phyloP scores from a whole-genome alignment of 1,140 invertebrate genomes.

The Coelopa frigida region DNA sequence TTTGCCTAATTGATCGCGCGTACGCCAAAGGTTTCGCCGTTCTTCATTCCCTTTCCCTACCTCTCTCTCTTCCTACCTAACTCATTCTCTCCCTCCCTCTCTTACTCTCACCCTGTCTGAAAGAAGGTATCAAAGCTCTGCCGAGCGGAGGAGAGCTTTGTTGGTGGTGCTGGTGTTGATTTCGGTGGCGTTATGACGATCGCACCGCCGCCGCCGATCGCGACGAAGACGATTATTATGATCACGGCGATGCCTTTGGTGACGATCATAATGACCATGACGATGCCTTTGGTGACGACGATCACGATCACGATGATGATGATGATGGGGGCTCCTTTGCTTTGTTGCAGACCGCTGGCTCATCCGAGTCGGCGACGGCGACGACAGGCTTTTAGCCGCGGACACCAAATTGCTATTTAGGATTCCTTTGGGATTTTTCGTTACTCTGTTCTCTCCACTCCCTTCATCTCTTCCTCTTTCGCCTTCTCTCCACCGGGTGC shows the following conservation, averaged over 20 bases:
- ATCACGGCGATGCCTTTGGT: not conserved
- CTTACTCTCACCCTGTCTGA: too few species aligned
- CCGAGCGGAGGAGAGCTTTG: too few species aligned
- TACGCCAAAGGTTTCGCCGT: constrained; percentile 42
- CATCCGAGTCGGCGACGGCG: constrained; percentile 1
- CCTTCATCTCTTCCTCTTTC: constrained; percentile 3
- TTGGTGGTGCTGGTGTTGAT: not conserved
- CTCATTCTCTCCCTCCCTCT: too few species aligned
- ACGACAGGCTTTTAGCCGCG: constrained; percentile 44
- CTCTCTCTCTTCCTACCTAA: too few species aligned
- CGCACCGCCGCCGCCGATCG: not conserved
- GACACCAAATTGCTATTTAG: constrained; percentile 46
- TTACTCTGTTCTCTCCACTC: not conserved
- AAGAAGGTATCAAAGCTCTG: too few species aligned
- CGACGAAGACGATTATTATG: constrained; percentile 5
- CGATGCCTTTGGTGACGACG: too few species aligned
- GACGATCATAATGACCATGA: too few species aligned
- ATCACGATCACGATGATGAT: too few species aligned
- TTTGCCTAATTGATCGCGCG: constrained; percentile 45
- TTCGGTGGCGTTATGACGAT: constrained; percentile 10
- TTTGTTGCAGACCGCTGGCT: too few species aligned
- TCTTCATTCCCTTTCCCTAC: too few species aligned
- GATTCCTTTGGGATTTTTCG: constrained; percentile 12
- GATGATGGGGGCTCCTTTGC: too few species aligned
- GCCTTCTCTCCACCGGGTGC: constrained; percentile 8